Conservation (phyloP, 64 coral and sea anemone genomes). For the Acropora yongei region DNA sequence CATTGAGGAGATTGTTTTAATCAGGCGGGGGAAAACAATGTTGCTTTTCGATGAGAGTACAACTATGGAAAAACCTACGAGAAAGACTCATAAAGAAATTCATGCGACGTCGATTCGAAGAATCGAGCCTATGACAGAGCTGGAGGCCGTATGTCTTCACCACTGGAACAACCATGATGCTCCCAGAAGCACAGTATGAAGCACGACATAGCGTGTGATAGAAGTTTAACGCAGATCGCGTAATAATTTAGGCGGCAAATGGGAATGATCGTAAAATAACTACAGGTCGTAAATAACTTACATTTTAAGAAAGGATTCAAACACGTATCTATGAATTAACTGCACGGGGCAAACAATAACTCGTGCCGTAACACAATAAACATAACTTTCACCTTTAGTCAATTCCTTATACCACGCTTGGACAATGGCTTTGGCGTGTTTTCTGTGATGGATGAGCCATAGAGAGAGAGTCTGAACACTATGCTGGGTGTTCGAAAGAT, state of each 20-base stretch:
- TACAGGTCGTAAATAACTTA: too few species aligned
- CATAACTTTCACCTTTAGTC: slow-evolving; percentile 63
- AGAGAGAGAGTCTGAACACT: slow-evolving; percentile 98
- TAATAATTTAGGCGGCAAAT: background rate
- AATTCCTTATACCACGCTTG: slow-evolving; percentile 95
- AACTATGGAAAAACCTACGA: too few species aligned
- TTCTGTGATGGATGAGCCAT: slow-evolving; percentile 99
- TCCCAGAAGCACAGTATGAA: too few species aligned
- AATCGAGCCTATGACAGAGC: too few species aligned
- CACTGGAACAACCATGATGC: too few species aligned
- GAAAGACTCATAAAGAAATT: too few species aligned
- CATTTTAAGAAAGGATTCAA: background rate
- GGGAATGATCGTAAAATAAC: too few species aligned
- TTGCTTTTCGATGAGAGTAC: too few species aligned
- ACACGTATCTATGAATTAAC: background rate
- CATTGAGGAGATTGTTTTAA: too few species aligned
- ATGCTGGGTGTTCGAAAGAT: slow-evolving; percentile 96
- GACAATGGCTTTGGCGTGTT: slow-evolving; percentile 94
- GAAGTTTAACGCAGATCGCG: background rate
- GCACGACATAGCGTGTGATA: background rate
- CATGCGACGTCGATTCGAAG: too few species aligned
- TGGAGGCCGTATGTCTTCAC: too few species aligned
- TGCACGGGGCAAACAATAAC: background rate
- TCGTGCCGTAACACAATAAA: background rate
- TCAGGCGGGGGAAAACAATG: too few species aligned